Evolutionary conservation across 2,797 vertebrate genomes (phyloP), one percentile per base, ranked within the genome.

Genomic region (Labeo calbasu): DNA sequence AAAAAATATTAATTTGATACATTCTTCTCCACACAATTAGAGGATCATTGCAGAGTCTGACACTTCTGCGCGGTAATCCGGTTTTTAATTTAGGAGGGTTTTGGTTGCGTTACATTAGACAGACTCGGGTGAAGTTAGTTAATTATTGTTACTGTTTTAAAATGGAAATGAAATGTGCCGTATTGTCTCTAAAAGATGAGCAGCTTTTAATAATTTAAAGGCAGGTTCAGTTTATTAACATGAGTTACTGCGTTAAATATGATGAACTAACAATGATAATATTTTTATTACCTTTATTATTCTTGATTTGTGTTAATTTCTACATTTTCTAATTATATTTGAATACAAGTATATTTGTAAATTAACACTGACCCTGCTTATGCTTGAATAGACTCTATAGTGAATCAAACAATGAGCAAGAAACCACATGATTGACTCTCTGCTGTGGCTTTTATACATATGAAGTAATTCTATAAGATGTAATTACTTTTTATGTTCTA

Each of bases 1-100:
- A 51, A 65, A 79, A 85, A 89, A 89, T 87, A 91, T 90, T 89
- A 86, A 91, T 89, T 89, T 89, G 81, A 85, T 86, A 84, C 86
- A 88, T 86, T 88, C 87, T 88, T 88, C 87, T 86, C 85, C 70
- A 87, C 81, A 86, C 86, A 87, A 87, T 90, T 87, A 87, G 84
- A 86, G 86, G 76, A 88, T 91, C 85, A 84, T 87, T 88, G 84
- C 85, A 66, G 88, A 88, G 80, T 81, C 87, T 70, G 78, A 77
- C 81, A 76, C 84, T 83, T 81, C 83, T 87, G 69, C 84, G 79
- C 82, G 43, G 85, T 90, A 90, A 91, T 90, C 86, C 84, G 14
- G 17, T 89, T 90, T 90, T 89, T 79, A 89, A 91, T 90, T 91
- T 91, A 75, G 79, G 65, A 82, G 87, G 89, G 88, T 88, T 90